These are phyloP conservation scores for Lipophrys pholis DNA, from an alignment of 2,113 vertebrate genomes.

Conservation along the genomic window DNA sequence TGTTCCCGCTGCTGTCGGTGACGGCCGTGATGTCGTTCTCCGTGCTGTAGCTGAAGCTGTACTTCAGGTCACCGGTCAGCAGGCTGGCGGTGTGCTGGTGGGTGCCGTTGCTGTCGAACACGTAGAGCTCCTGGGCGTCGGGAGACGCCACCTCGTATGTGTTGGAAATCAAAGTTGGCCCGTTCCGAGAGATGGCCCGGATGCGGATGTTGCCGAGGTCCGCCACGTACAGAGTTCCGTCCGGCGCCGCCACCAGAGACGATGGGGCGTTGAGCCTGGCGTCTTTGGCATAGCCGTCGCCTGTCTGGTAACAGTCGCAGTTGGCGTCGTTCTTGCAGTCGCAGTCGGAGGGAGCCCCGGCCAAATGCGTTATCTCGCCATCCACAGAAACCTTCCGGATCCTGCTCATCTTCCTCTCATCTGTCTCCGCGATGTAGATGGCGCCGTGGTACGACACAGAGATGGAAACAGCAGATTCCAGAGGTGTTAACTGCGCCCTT, in stretches of 20 bases:
- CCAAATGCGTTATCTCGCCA: slow-evolving; percentile 96
- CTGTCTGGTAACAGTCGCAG: slow-evolving; percentile 96
- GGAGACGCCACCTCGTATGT: slow-evolving; percentile 95
- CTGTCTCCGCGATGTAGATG: slow-evolving; percentile 94
- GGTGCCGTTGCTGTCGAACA: slow-evolving; percentile 95
- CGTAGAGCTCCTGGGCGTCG: slow-evolving; percentile 94
- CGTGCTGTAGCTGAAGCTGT: slow-evolving; percentile 96
- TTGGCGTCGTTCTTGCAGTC: slow-evolving; percentile 98
- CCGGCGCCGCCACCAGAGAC: slow-evolving; percentile 92
- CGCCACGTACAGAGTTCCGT: slow-evolving; percentile 93
- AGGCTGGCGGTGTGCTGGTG: slow-evolving; percentile 96
- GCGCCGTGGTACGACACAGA: slow-evolving; percentile 92
- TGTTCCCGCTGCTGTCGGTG: slow-evolving; percentile 95
- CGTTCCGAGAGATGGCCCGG: slow-evolving; percentile 90
- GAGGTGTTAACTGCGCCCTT: slow-evolving; percentile 89
- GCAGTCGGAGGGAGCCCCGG: slow-evolving; percentile 92
- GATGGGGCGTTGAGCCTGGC: slow-evolving; percentile 94
- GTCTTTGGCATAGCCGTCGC: slow-evolving; percentile 97
- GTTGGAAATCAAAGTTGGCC: slow-evolving; percentile 85
- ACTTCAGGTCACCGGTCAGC: slow-evolving; percentile 93
- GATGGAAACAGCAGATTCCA: slow-evolving; percentile 93
- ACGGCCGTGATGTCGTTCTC: slow-evolving; percentile 93
- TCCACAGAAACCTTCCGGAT: slow-evolving; percentile 94
- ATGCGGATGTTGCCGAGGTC: slow-evolving; percentile 98
- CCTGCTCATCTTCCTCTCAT: slow-evolving; percentile 95